Base-by-base conservation (phyloP, 2,113 vertebrate species). In the Aptenodytes forsteri region DNA sequence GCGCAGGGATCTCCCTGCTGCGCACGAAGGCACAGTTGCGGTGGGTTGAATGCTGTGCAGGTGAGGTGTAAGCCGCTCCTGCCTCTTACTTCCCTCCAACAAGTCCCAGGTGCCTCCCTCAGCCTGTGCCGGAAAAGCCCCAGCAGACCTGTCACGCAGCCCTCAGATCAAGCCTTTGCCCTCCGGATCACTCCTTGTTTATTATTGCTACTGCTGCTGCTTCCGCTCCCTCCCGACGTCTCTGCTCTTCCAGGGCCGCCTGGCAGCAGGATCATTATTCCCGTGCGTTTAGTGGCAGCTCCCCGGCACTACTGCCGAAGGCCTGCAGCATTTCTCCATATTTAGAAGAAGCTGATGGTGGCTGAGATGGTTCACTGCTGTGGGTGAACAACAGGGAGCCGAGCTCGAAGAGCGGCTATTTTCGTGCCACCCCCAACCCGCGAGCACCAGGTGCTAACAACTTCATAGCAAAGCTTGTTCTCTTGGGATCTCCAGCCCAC, bases 331-430 rank as follows among this genome's bases (percentile, higher is more conserved):
- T 50, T 81, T 89, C 80, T 94, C 89, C 69, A 4, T 52, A 54
- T 93, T 91, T 89, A 94, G 95, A 89, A 92, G 71, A 5, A 87
- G 86, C 89, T 89, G 91, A 49, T 50, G 89, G 64, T 93, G 89
- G 71, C 89, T 94, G 69, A 96, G 77, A 83, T 42, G 42, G 42
- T 42, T 42, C 86, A 7, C 54, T 83, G 78, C 79, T 92, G 79
- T 79, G 83, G 83, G 65, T 89, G 83, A 96, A 67, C 54, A 52
- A 49, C 50, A 50, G 54, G 30, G 56, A 81, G 54, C 58, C 3
- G 40, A 82, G 72, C 76, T 89, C 25, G 3, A 70, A 84, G 80
- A 89, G 56, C 1, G 66, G 89, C 94, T 96, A 84, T 95, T 95
- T 93, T 85, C 3, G 2, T 73, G 86, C 83, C 64, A 50, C 83